Percentiles rank a stretch among this genome's conserved stretches.
phyloP scores from a whole-genome alignment of 2,113 vertebrate species.

The Etheostoma spectabile region DNA sequence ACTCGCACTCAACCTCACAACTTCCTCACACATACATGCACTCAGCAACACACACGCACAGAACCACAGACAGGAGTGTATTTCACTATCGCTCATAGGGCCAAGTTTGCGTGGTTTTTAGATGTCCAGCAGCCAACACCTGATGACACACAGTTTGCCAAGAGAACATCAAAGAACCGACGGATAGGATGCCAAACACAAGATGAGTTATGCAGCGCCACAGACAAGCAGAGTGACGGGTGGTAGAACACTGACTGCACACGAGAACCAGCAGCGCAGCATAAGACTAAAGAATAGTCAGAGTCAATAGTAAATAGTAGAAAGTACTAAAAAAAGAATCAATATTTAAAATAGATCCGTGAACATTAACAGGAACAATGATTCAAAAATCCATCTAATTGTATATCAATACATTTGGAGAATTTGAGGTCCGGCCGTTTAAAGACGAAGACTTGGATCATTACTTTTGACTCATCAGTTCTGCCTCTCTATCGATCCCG shows the following conservation, averaged over 20 bases:
- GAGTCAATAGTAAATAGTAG: constrained; percentile 80
- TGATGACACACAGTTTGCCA: constrained; percentile 81
- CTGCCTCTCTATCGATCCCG: constrained; percentile 63
- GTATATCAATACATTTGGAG: neutral
- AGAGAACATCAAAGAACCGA: constrained; percentile 79
- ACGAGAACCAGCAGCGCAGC: constrained; percentile 69
- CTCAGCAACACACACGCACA: constrained; percentile 31
- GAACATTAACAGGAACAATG: constrained; percentile 20
- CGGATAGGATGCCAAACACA: constrained; percentile 82
- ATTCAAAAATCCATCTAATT: constrained; percentile 42
- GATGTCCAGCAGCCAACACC: constrained; percentile 78
- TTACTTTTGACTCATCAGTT: constrained; percentile 81
- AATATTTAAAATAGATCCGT: constrained; percentile 28
- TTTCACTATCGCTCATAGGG: constrained; percentile 55
- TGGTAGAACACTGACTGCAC: constrained; percentile 75
- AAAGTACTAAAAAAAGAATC: constrained; percentile 28
- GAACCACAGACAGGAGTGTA: constrained; percentile 43
- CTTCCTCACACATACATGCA: constrained; percentile 16
- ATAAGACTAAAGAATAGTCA: constrained; percentile 66
- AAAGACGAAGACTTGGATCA: constrained; percentile 26
- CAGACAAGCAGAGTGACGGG: constrained; percentile 83
- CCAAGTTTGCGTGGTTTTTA: constrained; percentile 64
- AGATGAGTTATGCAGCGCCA: constrained; percentile 81
- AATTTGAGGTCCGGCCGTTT: constrained; percentile 34
- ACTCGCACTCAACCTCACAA: constrained; percentile 23